Base-by-base conservation (phyloP, 53 echinoderm and acorn worm genomes). In the Astropecten irregularis region DNA sequence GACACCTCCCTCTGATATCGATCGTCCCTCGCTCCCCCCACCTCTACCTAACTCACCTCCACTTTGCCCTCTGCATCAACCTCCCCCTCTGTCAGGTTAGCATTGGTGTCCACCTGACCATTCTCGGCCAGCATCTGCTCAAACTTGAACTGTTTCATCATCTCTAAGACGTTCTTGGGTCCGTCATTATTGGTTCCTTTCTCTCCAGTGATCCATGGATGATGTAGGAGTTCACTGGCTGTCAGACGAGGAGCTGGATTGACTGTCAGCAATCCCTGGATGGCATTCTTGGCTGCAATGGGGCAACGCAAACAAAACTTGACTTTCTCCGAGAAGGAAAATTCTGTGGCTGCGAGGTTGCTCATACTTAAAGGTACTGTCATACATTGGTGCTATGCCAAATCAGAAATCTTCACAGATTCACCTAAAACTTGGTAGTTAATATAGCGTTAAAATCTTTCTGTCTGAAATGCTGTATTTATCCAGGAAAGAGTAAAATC, bases 61-160 rank as follows among this genome's bases (percentile, higher is more conserved):
- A 31, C 55, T 31, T 63, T 63, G 3, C 21, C 19, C 36, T 86
- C 56, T 29, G 23, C 47, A 11, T 71, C 66, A 2, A 51, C 67
- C 22, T 82, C 53, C 36, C 64, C 65, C 46, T 66, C 66, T 13
- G 70, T 67, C 19, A 77, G 39, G 47, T 90, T 93, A 20, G 83
- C 93, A 76, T 68, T 88, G 14, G 25, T 30, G 46, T 87, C 81
- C 7, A 84, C 57, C 44, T 59, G 66, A 37, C 73, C 85, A 21
- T 81, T 85, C 73, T 97, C 99, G 61, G 94, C 99, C 29, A 97
- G 72, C 54, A 83, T 39, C 27, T 94, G 77, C 60, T 95, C 95
- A 34, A 90, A 90, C 64, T 95, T 95, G 93, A 93, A 95, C 36
- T 94, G 99, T 65, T 94, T 94, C 99, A 97, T 97, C 99, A 97